Base-by-base conservation (phyloP, 2,113 vertebrate species). In the Oryzias javanicus region DNA sequence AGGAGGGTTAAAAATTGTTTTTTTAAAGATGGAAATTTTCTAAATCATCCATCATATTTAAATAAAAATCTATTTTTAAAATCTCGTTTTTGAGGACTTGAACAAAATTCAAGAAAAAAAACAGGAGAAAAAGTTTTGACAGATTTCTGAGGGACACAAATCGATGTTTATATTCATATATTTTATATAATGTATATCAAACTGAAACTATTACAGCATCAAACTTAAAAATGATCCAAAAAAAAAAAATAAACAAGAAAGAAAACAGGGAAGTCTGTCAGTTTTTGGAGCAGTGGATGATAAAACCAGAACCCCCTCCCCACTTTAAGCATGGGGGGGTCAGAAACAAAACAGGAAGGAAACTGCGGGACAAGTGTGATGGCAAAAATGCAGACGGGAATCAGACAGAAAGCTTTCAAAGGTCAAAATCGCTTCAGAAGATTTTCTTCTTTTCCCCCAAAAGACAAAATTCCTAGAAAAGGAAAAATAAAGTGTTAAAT, bases 121-220 rank as follows among this genome's bases (percentile, higher is more conserved):
- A 52, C 10, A 1, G 17, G 3, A 29, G 49, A 50, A 55, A 2
- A 55, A 22, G 55, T 29, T 65, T 74, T 42, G 82, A 88, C 70
- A 91, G 75, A 87, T 75, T 81, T 64, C 57, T 20, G 78, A 63
- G 35, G 27, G 76, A 91, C 83, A 90, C 86, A 67, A 68, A 81
- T 66, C 78, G 70, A 88, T 88, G 85, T 88, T 90, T 82, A 88
- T 89, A 91, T 71, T 82, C 76, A 85, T 90, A 90, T 86, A 88
- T 86, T 90, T 90, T 92, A 88, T 91, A 91, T 89, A 90, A 88
- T 89, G 90, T 89, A 89, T 86, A 91, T 87, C 86, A 90, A 92
- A 91, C 90, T 92, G 90, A 93, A 91, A 87, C 86, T 89, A 90
- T 87, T 90, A 90, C 90, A 91, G 90, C 87, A 92, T 89, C 84